Conservation (phyloP, 2,113 vertebrate genomes). For the Tragulus kanchil region DNA sequence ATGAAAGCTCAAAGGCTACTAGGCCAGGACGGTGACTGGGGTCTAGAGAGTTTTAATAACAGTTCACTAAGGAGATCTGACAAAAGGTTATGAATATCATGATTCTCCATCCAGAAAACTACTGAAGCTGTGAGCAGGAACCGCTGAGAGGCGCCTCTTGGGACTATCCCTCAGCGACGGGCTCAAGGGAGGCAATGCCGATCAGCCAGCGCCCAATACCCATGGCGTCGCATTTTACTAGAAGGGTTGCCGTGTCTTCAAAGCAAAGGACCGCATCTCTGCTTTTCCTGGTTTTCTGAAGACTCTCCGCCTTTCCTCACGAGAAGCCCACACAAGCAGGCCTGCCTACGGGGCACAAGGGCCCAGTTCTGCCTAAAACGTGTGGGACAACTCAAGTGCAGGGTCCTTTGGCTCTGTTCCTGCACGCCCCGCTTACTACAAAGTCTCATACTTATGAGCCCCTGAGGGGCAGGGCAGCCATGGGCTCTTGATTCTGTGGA, state of each 20-base stretch:
- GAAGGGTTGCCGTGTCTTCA: fast-evolving
- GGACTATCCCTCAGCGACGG: not conserved
- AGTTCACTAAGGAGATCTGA: not conserved
- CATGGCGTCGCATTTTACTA: fast-evolving
- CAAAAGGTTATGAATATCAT: not conserved
- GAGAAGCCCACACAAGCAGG: not conserved
- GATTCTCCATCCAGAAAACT: not conserved
- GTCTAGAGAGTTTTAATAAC: not conserved
- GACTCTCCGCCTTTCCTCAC: not conserved
- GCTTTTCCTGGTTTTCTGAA: not conserved
- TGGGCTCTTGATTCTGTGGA: not conserved
- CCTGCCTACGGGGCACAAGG: not conserved
- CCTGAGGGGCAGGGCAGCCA: not conserved
- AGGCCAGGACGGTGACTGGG: not conserved
- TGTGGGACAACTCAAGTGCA: too few relatives aligned
- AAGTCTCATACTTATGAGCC: not conserved
- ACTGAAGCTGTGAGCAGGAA: not conserved
- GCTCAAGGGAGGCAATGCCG: not conserved
- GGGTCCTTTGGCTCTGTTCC: not conserved
- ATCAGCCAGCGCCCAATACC: fast-evolving
- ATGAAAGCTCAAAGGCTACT: not conserved
- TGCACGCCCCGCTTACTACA: not conserved
- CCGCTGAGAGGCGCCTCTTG: not conserved
- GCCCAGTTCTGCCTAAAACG: not conserved
- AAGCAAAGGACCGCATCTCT: not conserved